Evolutionary conservation across 1,140 invertebrate species (phyloP), one percentile per base, ranked within the genome.

Genomic region (Zaprionus lachaisei): DNA sequence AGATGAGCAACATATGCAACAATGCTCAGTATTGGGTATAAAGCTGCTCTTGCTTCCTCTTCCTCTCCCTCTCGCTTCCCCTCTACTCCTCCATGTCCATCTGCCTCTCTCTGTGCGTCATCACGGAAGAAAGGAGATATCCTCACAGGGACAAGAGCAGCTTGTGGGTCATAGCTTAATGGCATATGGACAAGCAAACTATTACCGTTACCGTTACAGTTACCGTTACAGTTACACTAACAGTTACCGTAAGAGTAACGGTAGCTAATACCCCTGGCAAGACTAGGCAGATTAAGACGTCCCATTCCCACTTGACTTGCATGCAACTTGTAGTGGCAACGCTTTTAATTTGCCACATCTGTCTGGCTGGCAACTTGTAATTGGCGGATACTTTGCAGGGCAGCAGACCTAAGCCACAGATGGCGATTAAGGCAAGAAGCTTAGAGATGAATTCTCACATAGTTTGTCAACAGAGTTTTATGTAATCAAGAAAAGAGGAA

Each of bases 1-100:
- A 62, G 66, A 74, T 26, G 41, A 20, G 44, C 68, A 66, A 37
- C 74, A 78, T 78, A 65, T 79, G 77, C 63, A 41, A 47, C 61
- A 15, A 44, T 60, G n/a, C 7, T 57, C 65, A 44, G 34, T 12
- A 15, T 56, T 37, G 61, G 44, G 17, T 1, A 20, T 20, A 49
- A 41, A 63, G 60, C 61, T 24, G 14, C 17, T 37, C 49, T 9
- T 12, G n/a, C 28, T 7, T 14, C 26, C 17, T 7, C 5, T n/a
- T 26, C n/a, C 2, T 26, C 14, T n/a, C n/a, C n/a, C 15, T 17
- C 20, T 24, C 20, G 0, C 20, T 20, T 20, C 5, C 20, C 11
- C 24, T 1, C 15, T 5, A 11, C 22, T 1, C 11, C 38, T 37
- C 2, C 28, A 3, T 34, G n/a, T 7, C 15, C 55, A 9, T 17